Evolutionary conservation across 92 coral and sea anemone species (phyloP).

Genomic region (Parazoanthus darwini): DNA sequence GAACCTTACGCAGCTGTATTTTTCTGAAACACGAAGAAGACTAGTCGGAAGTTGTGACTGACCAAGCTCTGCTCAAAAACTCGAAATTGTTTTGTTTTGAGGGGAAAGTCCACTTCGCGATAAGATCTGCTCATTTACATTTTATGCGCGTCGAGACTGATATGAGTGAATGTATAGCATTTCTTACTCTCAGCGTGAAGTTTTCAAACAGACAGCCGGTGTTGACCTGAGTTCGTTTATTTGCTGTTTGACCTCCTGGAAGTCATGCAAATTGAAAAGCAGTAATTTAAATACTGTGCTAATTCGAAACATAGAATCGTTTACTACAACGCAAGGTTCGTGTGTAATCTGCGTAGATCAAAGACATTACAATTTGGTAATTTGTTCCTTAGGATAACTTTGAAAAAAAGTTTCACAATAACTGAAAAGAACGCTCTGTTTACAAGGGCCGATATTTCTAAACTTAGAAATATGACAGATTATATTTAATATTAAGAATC

Average conservation of each 20-base stretch:
- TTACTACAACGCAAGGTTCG: slow-evolving; percentile 2
- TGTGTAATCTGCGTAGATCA: neutral
- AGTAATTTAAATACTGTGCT: neutral
- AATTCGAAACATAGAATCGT: neutral
- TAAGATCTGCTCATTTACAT: slow-evolving; percentile 28
- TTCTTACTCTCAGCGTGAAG: neutral
- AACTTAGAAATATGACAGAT: neutral
- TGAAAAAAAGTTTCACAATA: neutral
- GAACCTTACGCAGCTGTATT: neutral
- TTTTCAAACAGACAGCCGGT: neutral
- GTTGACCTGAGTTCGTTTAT: neutral
- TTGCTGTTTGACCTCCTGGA: neutral
- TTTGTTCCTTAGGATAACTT: neutral
- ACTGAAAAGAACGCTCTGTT: neutral
- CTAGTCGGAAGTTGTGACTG: neutral
- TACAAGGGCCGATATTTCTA: neutral
- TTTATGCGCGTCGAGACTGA: slow-evolving; percentile 27
- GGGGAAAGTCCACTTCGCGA: slow-evolving; percentile 3
- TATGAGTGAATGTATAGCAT: neutral
- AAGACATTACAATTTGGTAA: neutral
- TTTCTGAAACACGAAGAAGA: neutral
- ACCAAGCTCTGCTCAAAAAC: neutral
- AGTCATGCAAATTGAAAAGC: neutral
- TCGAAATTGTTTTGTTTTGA: neutral
- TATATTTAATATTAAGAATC: neutral